Base-by-base conservation (phyloP, 2,888 invertebrate genomes). In the Phorcus lineatus region DNA sequence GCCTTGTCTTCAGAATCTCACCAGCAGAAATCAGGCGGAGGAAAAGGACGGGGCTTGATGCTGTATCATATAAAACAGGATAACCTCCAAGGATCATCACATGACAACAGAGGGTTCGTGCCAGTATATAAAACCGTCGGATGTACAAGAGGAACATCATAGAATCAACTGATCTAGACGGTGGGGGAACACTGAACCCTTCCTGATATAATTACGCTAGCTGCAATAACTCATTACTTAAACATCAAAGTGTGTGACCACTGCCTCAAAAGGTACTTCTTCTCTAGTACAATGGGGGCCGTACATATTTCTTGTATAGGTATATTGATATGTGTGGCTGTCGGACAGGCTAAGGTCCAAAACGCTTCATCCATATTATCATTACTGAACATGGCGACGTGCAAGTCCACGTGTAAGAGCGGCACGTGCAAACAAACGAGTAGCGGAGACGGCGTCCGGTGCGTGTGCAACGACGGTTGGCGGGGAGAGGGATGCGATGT, bases 361-460 rank as follows among this genome's bases (percentile, higher is more conserved):
- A 36, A 31, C 16, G 11, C 36, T 2, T 36, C 70, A 0, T 40
- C 40, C 36, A 36, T 76, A 11, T 31, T 24, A 28, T 24, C 76
- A 16, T 19, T 76, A 13, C 36, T 76, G 24, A 31, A 54, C 17
- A 55, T 76, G 55, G 76, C 76, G 40, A 70, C 70, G 4, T 76
- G 76, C 76, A 55, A 76, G n/a, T 36, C 54, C 17, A 55, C 28
- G 28, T 76, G 76, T 55, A 76, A 76, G n/a, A 53, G 36, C 55
- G 76, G 76, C 28, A n/a, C 31, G 28, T 76, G 76, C 31, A 28
- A 76, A 36, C 54, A 31, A 28, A 9, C 54, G 31, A 28, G 17
- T 1, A 22, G 36, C n/a, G 6, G n/a, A 13, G 55, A 76, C 28
- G 28, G 17, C 19, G 54, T 76, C 36, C 24, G n/a, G 11, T 76